phyloP scores from a whole-genome alignment of 1,140 invertebrate species.

The Holcopasites calliopsidis region DNA sequence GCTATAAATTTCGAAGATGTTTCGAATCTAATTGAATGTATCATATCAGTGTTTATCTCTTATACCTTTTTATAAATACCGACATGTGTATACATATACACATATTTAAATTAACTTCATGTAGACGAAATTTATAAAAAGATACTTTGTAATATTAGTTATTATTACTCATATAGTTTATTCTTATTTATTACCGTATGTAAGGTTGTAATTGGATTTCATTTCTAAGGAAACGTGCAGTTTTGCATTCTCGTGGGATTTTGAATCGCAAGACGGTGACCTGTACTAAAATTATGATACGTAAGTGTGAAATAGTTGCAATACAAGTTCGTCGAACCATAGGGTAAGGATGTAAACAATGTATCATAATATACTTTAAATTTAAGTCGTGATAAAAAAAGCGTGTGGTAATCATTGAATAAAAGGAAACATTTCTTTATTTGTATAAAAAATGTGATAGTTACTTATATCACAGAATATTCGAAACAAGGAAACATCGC shows the following conservation, averaged over 20 bases:
- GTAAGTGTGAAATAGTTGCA: constrained; percentile 19
- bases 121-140: neutral
- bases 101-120: constrained; percentile 9
- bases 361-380: constrained; percentile 36
- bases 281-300: neutral
- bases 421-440: constrained; percentile 26
- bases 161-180: neutral
- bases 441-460: constrained; percentile 25
- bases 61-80: neutral
- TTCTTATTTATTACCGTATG: constrained; percentile 25
- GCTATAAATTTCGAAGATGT: neutral
- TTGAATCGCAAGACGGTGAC: neutral
- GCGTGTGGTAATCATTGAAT: constrained; percentile 8
- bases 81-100: neutral
- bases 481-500: constrained; percentile 8
- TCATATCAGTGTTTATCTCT: constrained; percentile 12
- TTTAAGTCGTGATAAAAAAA: constrained; percentile 28
- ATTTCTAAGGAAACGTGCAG: constrained; percentile 2
- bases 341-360: constrained; percentile 26
- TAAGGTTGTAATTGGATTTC: neutral
- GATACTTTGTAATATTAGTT: constrained; percentile 24
- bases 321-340: constrained; percentile 16
- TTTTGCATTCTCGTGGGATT: constrained; percentile 4
- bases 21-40: constrained; percentile 15
- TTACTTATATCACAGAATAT: constrained; percentile 14